Evolutionary conservation across 2,113 vertebrate species (phyloP).

Genomic region (Laticauda colubrina): DNA sequence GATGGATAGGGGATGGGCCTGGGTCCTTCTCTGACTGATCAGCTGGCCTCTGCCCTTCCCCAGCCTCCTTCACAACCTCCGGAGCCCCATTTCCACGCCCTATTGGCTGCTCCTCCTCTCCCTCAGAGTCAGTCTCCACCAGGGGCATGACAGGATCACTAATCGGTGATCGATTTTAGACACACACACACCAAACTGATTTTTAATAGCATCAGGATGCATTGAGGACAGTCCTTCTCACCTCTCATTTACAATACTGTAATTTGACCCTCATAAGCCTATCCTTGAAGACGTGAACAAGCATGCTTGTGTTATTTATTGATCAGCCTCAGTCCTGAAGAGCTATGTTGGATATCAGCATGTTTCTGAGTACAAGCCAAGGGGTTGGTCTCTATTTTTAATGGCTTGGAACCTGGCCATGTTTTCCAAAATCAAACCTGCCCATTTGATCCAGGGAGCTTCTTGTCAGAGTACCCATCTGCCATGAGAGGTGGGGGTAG

Average conservation of each 20-base stretch:
- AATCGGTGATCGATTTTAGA: neutral
- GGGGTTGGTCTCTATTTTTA: neutral
- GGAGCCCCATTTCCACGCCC: too few species aligned
- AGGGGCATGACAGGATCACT: neutral
- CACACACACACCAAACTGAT: neutral
- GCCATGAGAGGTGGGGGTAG: neutral
- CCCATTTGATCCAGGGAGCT: neutral
- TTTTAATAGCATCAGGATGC: neutral
- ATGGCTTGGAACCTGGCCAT: neutral
- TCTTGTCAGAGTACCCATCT: neutral
- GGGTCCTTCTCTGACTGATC: too few species aligned
- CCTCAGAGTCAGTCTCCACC: too few species aligned
- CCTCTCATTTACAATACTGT: neutral
- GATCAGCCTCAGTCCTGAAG: neutral
- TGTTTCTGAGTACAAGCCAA: neutral
- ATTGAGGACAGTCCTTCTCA: neutral
- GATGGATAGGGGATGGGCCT: too few species aligned
- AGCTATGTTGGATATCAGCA: neutral
- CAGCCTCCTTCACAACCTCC: too few species aligned
- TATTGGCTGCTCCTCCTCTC: too few species aligned
- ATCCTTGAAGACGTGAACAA: neutral
- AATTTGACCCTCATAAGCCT: neutral
- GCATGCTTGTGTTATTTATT: neutral
- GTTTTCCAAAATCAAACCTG: neutral
- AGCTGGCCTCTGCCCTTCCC: too few species aligned